Evolutionary conservation across 2,113 vertebrate genomes (phyloP), one percentile per base, ranked within the genome.

Genomic region (Microcebus ravelobensis): DNA sequence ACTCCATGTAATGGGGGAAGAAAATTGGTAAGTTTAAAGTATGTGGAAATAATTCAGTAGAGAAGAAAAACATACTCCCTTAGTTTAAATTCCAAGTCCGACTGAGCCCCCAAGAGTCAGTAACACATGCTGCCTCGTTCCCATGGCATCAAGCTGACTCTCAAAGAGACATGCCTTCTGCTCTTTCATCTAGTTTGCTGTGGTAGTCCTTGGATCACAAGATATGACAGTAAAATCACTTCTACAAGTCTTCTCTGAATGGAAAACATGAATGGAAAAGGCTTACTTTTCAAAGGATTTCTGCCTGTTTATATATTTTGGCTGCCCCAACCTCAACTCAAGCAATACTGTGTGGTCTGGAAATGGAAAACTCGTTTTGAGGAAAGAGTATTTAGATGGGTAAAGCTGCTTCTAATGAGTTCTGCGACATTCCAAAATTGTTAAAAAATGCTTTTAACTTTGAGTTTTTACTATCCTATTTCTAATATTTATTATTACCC

Each of bases 11-110:
- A 83, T 71, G 59, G 3, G 31, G 92, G 39, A 85, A 91, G 59
- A 82, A 96, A 89, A 18, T 27, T 88, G 36, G 68, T 85, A 83
- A 92, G 11, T 76, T 95, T 94, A 87, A 94, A 18, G 6, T 74
- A 25, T 11, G 31, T 76, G 17, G 42, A 87, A 87, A 94, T 48
- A 70, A 45, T 55, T 31, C 20, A 17, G n/a, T 55, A 71, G 34
- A 76, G 50, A 96, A 90, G 50, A 39, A 79, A 94, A 92, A 34
- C 55, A 59, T 18, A 3, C 48, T 11, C 20, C 12, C 6, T 67
- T 73, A 70, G 18, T 83, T 95, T 68, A 90, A 63, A 90, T 70
- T 79, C 29, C 59, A 82, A 73, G 39, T 63, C 18, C 65, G 34
- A 70, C 76, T 79, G 8, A 48, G 29, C 12, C 55, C 10, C 25